These are phyloP conservation scores for Campoplex capitator DNA, from an alignment of 2,888 invertebrate species.

Conservation along the genomic window DNA sequence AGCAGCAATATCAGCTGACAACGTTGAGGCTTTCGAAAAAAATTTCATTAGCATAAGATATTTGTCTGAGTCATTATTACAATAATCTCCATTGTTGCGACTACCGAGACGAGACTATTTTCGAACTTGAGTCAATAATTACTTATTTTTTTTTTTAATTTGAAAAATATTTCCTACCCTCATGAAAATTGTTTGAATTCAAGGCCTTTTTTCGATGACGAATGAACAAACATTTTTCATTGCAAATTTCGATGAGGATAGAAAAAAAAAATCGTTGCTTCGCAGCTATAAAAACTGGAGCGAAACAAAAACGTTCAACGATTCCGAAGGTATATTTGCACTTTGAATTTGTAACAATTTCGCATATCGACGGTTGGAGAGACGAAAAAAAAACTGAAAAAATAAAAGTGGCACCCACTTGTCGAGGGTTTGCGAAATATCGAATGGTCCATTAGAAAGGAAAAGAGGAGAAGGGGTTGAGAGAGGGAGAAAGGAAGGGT, in stretches of 20 bases:
- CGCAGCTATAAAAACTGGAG: too few relatives aligned
- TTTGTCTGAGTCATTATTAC: not conserved
- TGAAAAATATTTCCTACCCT: not conserved
- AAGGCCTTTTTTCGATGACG: not conserved
- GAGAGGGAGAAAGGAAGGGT: slow-evolving; percentile 26
- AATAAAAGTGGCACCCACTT: slow-evolving; percentile 59
- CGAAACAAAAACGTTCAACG: too few relatives aligned
- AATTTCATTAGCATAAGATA: not conserved
- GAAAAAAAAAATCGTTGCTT: too few relatives aligned
- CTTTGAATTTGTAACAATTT: not conserved
- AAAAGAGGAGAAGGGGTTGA: not conserved
- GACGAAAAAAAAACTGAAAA: not conserved
- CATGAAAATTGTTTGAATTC: too few relatives aligned
- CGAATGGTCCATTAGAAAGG: slow-evolving; percentile 35
- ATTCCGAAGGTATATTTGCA: not conserved
- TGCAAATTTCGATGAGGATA: not conserved
- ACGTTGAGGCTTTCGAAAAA: not conserved
- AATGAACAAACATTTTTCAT: not conserved
- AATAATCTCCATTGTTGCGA: not conserved
- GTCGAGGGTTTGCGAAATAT: slow-evolving; percentile 68
- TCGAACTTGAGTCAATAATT: not conserved
- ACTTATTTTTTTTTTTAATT: not conserved
- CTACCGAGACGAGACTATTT: not conserved
- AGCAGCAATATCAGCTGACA: not conserved
- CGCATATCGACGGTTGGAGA: not conserved